phyloP scores from a whole-genome alignment of 1,140 invertebrate genomes.

The Penaeus vannamei region DNA sequence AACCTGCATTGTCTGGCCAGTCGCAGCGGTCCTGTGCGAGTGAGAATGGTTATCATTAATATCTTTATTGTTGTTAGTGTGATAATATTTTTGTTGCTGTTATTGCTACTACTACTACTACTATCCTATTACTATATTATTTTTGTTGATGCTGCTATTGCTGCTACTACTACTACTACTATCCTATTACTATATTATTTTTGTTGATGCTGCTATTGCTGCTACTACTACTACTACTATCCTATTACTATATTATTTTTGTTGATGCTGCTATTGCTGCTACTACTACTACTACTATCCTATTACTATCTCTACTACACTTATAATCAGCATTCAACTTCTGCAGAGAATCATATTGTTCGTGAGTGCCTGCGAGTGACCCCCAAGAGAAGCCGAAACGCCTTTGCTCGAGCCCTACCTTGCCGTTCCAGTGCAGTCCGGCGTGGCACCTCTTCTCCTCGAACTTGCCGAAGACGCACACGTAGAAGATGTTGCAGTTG shows the following conservation, averaged over 20 bases:
- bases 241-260: too few species aligned
- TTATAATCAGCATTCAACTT: too few species aligned
- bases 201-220: neutral
- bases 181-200: too few species aligned
- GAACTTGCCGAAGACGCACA: conserved; percentile 82
- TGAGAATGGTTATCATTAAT: neutral
- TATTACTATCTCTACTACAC: too few species aligned
- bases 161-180: neutral
- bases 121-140: too few species aligned
- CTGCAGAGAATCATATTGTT: too few species aligned
- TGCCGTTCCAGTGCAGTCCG: conserved; percentile 82
- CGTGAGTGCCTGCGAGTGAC: neutral
- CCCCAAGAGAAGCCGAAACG: too few species aligned
- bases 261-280: neutral
- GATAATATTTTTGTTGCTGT: neutral
- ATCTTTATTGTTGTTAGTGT: neutral
- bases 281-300: neutral
- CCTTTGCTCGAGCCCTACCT: conserved; percentile 72
- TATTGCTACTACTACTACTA: neutral
- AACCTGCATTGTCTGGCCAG: conserved; percentile 78
- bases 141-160: neutral
- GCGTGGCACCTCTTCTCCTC: conserved; percentile 79
- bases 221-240: neutral
- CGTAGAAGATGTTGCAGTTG: conserved; percentile 85
- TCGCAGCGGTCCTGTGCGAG: conserved; percentile 75